Evolutionary conservation across 2,888 invertebrate genomes (phyloP).

Genomic region (Sarcophaga caerulescens): DNA sequence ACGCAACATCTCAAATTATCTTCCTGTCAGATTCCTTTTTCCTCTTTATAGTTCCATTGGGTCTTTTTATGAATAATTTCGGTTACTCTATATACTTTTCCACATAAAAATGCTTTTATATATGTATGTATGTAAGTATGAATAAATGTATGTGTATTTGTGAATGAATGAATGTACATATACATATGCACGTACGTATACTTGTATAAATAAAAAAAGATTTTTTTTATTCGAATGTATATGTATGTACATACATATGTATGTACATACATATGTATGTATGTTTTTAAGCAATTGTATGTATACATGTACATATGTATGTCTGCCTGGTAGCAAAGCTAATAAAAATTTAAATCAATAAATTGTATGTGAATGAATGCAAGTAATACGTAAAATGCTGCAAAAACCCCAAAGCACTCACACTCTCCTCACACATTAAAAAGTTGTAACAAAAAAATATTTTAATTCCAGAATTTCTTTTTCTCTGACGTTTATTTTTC

Average conservation of each 20-base stretch:
- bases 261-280: background rate
- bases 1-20: no score
- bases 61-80: background rate
- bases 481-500: background rate
- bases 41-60: background rate
- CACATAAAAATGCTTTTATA: background rate
- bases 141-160: background rate
- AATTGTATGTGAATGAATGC: conserved; percentile 36
- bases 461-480: background rate
- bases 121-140: background rate
- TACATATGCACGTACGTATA: background rate
- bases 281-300: background rate
- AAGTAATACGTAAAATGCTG: background rate
- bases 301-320: conserved; percentile 1
- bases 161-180: background rate
- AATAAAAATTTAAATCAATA: conserved; percentile 50
- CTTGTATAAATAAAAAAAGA: background rate
- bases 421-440: background rate
- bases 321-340: conserved; percentile 42
- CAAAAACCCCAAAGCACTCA: background rate
- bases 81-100: background rate
- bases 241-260: background rate
- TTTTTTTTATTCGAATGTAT: background rate
- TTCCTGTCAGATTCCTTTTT: no score
- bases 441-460: background rate